A percentile compares a stretch with the other conserved stretches of the same genome.
Evolutionary conservation across 2,888 invertebrate species (phyloP).

Genomic region (Agrotis puta): DNA sequence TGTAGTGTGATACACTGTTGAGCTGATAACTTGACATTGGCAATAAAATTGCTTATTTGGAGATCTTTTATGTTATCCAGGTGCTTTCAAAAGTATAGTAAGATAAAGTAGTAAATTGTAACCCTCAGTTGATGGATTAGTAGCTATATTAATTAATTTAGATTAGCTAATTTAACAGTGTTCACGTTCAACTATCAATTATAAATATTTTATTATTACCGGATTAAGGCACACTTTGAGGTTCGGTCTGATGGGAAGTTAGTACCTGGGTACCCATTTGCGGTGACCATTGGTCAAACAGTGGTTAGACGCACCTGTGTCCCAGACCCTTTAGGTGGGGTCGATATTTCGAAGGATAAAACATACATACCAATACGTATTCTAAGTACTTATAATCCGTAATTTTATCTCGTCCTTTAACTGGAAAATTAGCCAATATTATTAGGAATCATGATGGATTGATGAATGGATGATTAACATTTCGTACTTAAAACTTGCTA

Average conservation of each 20-base stretch:
- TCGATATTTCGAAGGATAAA: background rate
- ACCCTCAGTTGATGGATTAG: background rate
- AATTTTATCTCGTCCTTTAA: too few relatives aligned
- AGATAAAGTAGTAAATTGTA: background rate
- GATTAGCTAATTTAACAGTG: too few relatives aligned
- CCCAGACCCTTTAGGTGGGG: too few relatives aligned
- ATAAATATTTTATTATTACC: background rate
- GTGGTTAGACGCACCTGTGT: background rate
- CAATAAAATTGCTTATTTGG: conserved; percentile 33
- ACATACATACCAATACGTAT: background rate
- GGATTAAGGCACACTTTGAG: background rate
- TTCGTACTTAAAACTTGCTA: too few relatives aligned
- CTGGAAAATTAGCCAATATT: too few relatives aligned
- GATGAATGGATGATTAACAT: too few relatives aligned
- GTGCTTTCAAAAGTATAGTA: too few relatives aligned
- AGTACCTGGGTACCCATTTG: background rate
- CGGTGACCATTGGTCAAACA: background rate
- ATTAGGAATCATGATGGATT: too few relatives aligned
- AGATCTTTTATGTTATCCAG: background rate
- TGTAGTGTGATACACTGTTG: conserved; percentile 48
- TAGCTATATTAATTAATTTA: background rate
- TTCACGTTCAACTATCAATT: too few relatives aligned
- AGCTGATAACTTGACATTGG: conserved; percentile 42
- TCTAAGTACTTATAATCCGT: too few relatives aligned
- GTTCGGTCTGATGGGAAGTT: background rate